Evolutionary conservation across 2,888 invertebrate species (phyloP).

Genomic region (Hofmannophila pseudospretella): DNA sequence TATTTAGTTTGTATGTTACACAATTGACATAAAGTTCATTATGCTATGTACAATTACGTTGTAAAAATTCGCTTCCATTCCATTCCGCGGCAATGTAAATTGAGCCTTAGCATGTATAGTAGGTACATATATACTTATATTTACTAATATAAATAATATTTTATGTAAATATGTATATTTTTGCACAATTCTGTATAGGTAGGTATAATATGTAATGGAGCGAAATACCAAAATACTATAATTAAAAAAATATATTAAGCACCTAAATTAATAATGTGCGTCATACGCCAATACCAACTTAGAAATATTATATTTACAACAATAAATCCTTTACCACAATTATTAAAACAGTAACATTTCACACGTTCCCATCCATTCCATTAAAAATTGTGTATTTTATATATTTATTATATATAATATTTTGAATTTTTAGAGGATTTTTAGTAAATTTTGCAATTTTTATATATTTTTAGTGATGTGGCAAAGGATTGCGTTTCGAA

Average conservation of each 20-base stretch:
- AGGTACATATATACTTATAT: too few relatives aligned
- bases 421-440: constrained; percentile 11
- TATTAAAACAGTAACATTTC: constrained; percentile 30
- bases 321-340: constrained; percentile 42
- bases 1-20: too few relatives aligned
- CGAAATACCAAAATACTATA: constrained; percentile 10
- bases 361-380: constrained; percentile 39
- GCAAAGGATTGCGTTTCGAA: constrained; percentile 58
- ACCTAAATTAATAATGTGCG: constrained; percentile 39
- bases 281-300: constrained; percentile 41
- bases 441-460: constrained; percentile 21
- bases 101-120: too few relatives aligned
- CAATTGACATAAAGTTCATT: too few relatives aligned
- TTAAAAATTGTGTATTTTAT: constrained; percentile 32
- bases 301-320: constrained; percentile 50
- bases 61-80: too few relatives aligned
- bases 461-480: constrained; percentile 26
- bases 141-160: too few relatives aligned
- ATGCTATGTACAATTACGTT: too few relatives aligned
- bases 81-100: too few relatives aligned
- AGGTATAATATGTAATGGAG: constrained; percentile 1
- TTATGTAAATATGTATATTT: too few relatives aligned
- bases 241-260: constrained; percentile 44
- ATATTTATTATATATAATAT: constrained; percentile 18
- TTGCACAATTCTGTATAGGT: too few relatives aligned